Evolutionary conservation across 2,797 vertebrate species (phyloP).

Genomic region (Carapus acus): DNA sequence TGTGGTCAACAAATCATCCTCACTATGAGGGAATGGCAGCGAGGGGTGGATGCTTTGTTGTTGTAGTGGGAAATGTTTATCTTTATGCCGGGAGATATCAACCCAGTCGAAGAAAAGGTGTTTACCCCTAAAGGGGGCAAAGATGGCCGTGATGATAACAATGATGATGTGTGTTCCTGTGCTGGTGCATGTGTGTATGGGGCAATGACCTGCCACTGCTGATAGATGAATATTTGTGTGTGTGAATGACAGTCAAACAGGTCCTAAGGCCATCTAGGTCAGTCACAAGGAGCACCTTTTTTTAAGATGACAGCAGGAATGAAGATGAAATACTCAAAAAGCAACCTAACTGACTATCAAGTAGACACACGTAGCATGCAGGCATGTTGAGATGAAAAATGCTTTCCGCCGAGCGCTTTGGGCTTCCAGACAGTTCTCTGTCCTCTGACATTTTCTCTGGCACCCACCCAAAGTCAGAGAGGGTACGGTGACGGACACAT

Average conservation of each 20-base stretch:
- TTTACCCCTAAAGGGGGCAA: constrained; percentile 54
- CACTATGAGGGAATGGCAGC: constrained; percentile 2
- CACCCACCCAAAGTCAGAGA: constrained; percentile 8
- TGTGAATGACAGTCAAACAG: constrained; percentile 40
- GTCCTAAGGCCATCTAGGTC: constrained; percentile 38
- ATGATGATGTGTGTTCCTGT: constrained; percentile 27
- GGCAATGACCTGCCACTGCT: constrained; percentile 27
- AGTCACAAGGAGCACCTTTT: constrained; percentile 35
- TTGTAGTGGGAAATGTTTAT: constrained; percentile 45
- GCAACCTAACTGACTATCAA: constrained; percentile 16
- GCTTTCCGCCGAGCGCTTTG: background rate
- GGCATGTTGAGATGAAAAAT: constrained; percentile 20
- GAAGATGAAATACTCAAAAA: constrained; percentile 9
- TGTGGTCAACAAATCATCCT: constrained; percentile 56
- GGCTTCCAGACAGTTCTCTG: constrained; percentile 16
- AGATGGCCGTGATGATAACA: constrained; percentile 10
- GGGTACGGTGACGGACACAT: background rate
- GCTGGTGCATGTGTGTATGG: constrained; percentile 4
- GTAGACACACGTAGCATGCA: constrained; percentile 26
- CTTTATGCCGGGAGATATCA: constrained; percentile 56
- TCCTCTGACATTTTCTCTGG: constrained; percentile 25
- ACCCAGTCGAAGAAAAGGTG: constrained; percentile 47
- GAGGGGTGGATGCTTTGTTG: background rate
- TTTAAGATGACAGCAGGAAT: constrained; percentile 17
- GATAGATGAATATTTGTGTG: constrained; percentile 20